Evolutionary conservation across 2,888 invertebrate genomes (phyloP), one percentile per base, ranked within the genome.

Genomic region (Capitulum mitella): DNA sequence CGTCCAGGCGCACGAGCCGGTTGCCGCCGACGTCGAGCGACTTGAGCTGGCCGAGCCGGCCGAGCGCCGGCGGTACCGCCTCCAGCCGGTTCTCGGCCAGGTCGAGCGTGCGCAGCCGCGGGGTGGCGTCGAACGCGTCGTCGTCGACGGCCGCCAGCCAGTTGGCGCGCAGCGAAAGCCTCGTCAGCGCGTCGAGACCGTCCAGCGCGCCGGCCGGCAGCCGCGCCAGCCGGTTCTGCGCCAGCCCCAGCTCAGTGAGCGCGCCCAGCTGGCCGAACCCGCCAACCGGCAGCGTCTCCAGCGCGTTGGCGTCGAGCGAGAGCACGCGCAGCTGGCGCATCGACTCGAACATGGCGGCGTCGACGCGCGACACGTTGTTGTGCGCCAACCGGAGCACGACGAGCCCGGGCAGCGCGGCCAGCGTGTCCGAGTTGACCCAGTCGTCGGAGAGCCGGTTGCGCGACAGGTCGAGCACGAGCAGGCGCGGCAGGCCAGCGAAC

Each of bases 341-440:
- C 83, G 94, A 93, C 83, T 90, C 90, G 86, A 95, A 95, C 83
- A 94, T 91, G 80, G 89, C 89, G 81, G 91, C 88, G 82, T 92
- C 91, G 81, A 96, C 87, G 82, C 89, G 90, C 29, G 92, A 91
- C 81, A 94, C 92, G 86, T 93, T 93, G 86, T 96, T 97, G 85
- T 93, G 92, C 84, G 94, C 93, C 84, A 97, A 89, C 85, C 95
- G 94, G 81, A 96, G 88, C 26, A 92, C 92, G 87, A 94, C 93
- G 79, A 97, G 87, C 83, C 91, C 90, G 79, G 87, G 88, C 81
- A 96, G 87, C 16, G 91, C 90, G 81, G 89, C 87, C 85, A 97
- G 95, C 26, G 93, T 91, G 84, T 92, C 90, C 83, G 91, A 91
- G 82, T 93, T 70, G 26, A 70, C 70, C 70, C 70, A 70, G 37